Percentiles rank a stretch among this genome's conserved stretches.
These are phyloP conservation scores for Leptinotarsa lineolata DNA, from an alignment of 1,140 invertebrate species.

Conservation along the genomic window DNA sequence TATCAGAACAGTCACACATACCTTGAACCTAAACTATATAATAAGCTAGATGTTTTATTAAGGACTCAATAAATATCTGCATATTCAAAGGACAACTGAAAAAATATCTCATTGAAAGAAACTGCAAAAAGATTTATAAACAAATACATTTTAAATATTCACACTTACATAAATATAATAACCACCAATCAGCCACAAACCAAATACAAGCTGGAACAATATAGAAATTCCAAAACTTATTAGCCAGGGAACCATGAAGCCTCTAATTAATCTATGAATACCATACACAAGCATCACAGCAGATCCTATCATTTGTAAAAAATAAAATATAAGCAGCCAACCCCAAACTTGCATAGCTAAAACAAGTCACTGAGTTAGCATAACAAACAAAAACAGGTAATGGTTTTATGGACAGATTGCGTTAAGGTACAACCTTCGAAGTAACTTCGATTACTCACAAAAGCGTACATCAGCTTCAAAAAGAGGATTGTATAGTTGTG, in stretches of 20 bases:
- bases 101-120: no score
- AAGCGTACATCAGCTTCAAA: slow-evolving; percentile 82
- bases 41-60: no score
- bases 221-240: slow-evolving; percentile 70
- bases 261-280: slow-evolving; percentile 69
- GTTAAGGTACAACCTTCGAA: slow-evolving; percentile 19
- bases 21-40: no score
- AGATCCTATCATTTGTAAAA: slow-evolving; percentile 68
- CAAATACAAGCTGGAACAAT: slow-evolving; percentile 77
- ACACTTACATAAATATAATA: slow-evolving; percentile 88
- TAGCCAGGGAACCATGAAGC: slow-evolving; percentile 83
- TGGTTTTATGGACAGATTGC: slow-evolving; percentile 7
- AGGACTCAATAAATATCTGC: no score
- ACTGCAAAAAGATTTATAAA: no score
- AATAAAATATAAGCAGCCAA: slow-evolving; percentile 72
- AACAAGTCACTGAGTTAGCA: slow-evolving; percentile 48
- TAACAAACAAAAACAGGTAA: slow-evolving; percentile 34
- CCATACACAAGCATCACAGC: slow-evolving; percentile 69
- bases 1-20: no score
- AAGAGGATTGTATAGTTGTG: slow-evolving; percentile 82
- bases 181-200: slow-evolving; percentile 80
- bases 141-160: slow-evolving; percentile 6
- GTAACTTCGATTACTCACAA: slow-evolving; percentile 64
- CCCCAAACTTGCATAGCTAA: slow-evolving; percentile 77
- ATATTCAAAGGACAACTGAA: no score